These are phyloP conservation scores for Drosophila parabipectinata DNA, from an alignment of 1,140 invertebrate species.

Conservation along the genomic window DNA sequence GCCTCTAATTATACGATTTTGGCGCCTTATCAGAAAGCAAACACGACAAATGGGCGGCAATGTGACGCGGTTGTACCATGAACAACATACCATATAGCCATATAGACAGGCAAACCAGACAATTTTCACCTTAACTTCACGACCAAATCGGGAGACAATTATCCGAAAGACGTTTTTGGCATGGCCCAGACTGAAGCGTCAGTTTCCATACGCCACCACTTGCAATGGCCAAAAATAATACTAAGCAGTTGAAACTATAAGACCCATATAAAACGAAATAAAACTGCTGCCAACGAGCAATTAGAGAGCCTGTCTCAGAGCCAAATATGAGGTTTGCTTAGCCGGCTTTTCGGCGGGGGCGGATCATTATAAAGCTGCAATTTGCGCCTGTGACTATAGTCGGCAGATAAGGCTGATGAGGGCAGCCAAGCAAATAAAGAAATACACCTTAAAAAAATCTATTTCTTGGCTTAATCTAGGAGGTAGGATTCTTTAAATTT, in stretches of 20 bases:
- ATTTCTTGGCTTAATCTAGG: not conserved
- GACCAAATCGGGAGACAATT: conserved; percentile 66
- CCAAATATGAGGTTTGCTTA: conserved; percentile 51
- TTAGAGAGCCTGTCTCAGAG: conserved; percentile 49
- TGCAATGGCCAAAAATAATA: conserved; percentile 55
- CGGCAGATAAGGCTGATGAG: conserved; percentile 47
- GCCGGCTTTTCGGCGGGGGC: conserved; percentile 43
- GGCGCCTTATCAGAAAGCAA: conserved; percentile 71
- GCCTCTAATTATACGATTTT: conserved; percentile 77
- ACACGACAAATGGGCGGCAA: conserved; percentile 72
- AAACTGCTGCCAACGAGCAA: conserved; percentile 44
- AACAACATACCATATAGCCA: conserved; percentile 46
- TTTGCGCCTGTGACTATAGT: conserved; percentile 51
- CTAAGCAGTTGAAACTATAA: conserved; percentile 29
- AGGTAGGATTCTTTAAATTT: too few relatives aligned
- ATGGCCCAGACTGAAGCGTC: conserved; percentile 6
- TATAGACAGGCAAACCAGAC: conserved; percentile 46
- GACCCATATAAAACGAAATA: conserved; percentile 27
- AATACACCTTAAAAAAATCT: not conserved
- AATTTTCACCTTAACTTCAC: conserved; percentile 67
- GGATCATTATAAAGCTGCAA: conserved; percentile 75
- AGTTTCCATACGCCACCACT: conserved; percentile 62
- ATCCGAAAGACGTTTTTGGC: conserved; percentile 60
- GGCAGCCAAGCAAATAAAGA: conserved; percentile 5
- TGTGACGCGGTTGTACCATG: conserved; percentile 46